These are phyloP conservation scores for Petrocephalus schoutedeni DNA, from an alignment of 2,797 vertebrate species.

Conservation along the genomic window DNA sequence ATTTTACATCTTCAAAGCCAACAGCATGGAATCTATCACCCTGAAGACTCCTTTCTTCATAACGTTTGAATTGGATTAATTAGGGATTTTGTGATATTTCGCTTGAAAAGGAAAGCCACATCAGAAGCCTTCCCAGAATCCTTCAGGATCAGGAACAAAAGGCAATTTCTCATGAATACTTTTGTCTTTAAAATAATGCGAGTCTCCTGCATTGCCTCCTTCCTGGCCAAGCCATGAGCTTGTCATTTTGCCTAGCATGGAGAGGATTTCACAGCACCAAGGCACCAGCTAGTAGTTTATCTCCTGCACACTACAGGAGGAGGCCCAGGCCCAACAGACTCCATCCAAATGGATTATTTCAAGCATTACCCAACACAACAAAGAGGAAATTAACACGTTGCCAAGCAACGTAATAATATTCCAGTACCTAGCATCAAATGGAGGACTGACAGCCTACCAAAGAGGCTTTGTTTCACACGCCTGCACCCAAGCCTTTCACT, in stretches of 20 bases:
- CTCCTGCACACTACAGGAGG: neutral
- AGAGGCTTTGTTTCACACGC: neutral
- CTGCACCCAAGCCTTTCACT: neutral
- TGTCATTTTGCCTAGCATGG: neutral
- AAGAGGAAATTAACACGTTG: slow-evolving; percentile 25
- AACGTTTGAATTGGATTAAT: neutral
- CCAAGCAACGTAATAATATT: slow-evolving; percentile 31
- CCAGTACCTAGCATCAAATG: slow-evolving; percentile 20
- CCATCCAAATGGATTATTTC: slow-evolving; percentile 23
- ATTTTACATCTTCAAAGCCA: neutral
- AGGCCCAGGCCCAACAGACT: neutral
- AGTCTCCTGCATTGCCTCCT: neutral
- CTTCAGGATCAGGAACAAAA: neutral
- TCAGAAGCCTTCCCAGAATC: slow-evolving; percentile 4
- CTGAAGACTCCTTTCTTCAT: neutral
- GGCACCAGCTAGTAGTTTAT: neutral
- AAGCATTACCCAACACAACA: slow-evolving; percentile 23
- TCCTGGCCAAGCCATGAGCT: too few relatives aligned
- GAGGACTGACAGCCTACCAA: slow-evolving; percentile 17
- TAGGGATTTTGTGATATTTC: neutral
- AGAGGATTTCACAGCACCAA: neutral
- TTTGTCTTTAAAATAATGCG: neutral
- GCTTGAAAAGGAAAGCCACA: neutral
- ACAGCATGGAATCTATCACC: neutral
- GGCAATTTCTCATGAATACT: neutral